Percentiles rank a stretch among this genome's conserved stretches.
These are phyloP conservation scores for Hemicordylus capensis DNA, from an alignment of 2,113 vertebrate species.

Conservation along the genomic window DNA sequence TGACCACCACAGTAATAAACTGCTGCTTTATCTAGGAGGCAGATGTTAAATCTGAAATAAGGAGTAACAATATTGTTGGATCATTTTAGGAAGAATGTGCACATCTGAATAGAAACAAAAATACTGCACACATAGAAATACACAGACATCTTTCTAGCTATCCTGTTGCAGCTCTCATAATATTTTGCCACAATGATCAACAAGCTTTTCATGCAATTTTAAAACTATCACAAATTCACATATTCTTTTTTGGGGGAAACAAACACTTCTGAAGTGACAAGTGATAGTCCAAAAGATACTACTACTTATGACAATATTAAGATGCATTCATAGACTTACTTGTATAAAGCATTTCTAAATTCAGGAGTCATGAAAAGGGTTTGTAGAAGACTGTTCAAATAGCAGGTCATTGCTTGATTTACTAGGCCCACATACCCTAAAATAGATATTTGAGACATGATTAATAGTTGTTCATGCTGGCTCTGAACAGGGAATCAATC, in stretches of 20 bases:
- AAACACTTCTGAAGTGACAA: background rate
- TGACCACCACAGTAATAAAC: background rate
- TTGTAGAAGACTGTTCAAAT: slow-evolving; percentile 98
- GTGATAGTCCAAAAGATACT: background rate
- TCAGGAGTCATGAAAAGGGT: slow-evolving; percentile 99
- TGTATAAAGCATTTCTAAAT: slow-evolving; percentile 98
- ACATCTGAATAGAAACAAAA: background rate
- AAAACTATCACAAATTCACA: background rate
- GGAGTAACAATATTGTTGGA: background rate
- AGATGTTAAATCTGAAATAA: background rate
- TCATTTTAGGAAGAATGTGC: background rate
- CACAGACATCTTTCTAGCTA: background rate
- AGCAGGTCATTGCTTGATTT: slow-evolving; percentile 99
- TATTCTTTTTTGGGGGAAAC: background rate
- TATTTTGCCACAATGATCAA: background rate
- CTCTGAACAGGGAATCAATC: slow-evolving; percentile 2
- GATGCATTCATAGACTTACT: slow-evolving; percentile 80
- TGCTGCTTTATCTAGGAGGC: background rate
- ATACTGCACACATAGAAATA: background rate
- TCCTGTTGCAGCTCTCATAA: background rate
- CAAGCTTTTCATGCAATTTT: background rate
- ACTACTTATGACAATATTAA: background rate
- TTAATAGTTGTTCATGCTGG: background rate
- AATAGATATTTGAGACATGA: slow-evolving; percentile 35
- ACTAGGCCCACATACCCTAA: slow-evolving; percentile 97